These are phyloP conservation scores for Xyrauchen texanus DNA, from an alignment of 2,113 vertebrate species.

Conservation along the genomic window DNA sequence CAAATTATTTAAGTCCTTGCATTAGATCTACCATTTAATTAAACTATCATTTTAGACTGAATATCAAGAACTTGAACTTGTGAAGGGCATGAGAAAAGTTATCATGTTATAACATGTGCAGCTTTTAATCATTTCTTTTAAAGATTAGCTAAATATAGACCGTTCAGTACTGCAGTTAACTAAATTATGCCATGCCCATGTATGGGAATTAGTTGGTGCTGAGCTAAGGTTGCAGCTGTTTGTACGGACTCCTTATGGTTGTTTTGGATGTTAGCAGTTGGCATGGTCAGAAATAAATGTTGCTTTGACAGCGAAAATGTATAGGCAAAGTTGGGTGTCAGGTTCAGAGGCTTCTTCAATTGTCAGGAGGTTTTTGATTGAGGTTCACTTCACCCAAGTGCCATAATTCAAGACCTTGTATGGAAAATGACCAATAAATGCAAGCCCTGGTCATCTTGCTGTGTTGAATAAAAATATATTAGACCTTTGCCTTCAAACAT, in stretches of 20 bases:
- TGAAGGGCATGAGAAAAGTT: background rate
- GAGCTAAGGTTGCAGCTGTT: constrained; percentile 32
- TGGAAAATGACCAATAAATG: background rate
- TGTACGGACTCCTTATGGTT: background rate
- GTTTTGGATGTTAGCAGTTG: background rate
- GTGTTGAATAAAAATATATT: too few relatives aligned
- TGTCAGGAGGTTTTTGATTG: background rate
- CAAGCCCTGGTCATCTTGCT: background rate
- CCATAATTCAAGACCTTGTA: background rate
- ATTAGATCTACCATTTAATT: too few relatives aligned
- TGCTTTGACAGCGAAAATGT: constrained; percentile 10
- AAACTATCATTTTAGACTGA: background rate
- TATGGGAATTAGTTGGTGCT: background rate
- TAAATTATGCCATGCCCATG: background rate
- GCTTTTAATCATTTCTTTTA: background rate
- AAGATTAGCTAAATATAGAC: constrained; percentile 1
- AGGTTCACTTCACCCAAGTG: background rate
- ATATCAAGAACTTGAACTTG: background rate
- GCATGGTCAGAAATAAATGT: constrained; percentile 19
- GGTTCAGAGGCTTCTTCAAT: background rate
- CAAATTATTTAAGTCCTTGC: too few relatives aligned
- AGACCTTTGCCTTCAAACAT: background rate
- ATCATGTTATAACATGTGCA: background rate
- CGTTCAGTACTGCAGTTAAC: background rate
- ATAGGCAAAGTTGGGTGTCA: background rate